Evolutionary conservation across 1,140 invertebrate genomes (phyloP).

Genomic region (Amyelois transitella): DNA sequence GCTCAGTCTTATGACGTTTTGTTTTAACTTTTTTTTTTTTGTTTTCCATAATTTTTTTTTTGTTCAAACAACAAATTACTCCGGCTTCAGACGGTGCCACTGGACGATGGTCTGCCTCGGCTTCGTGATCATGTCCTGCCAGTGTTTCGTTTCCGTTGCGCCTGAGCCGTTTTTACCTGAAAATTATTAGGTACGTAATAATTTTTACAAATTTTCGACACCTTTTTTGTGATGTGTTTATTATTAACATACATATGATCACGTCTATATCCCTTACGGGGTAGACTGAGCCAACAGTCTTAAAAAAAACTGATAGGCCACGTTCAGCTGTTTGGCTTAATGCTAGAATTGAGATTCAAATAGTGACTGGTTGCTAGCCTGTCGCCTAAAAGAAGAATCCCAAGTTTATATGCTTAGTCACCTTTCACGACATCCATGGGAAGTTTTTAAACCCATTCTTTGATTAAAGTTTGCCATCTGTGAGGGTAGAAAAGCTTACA

Average conservation of each 20-base stretch:
- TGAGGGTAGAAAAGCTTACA: not conserved
- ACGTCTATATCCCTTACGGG: too few relatives aligned
- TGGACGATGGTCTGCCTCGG: conserved; percentile 93
- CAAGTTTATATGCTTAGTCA: too few relatives aligned
- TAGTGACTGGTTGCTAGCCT: too few relatives aligned
- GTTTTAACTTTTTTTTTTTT: conserved; percentile 27
- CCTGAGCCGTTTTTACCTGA: conserved; percentile 93
- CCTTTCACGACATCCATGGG: too few relatives aligned
- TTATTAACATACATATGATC: too few relatives aligned
- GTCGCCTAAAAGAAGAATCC: too few relatives aligned
- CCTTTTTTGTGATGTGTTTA: too few relatives aligned
- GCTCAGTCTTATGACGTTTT: conserved; percentile 69
- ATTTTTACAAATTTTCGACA: conserved; percentile 5
- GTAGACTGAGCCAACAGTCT: too few relatives aligned
- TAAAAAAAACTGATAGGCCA: too few relatives aligned
- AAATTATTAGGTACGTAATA: conserved; percentile 27
- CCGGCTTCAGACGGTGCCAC: conserved; percentile 92
- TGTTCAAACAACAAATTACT: conserved; percentile 74
- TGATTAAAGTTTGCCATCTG: not conserved
- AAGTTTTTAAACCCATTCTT: too few relatives aligned
- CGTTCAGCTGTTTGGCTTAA: too few relatives aligned
- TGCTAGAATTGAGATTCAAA: too few relatives aligned
- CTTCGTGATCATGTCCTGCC: conserved; percentile 97
- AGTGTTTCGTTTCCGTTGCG: conserved; percentile 93
- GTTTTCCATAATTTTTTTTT: conserved; percentile 17